Base-by-base conservation (phyloP, 2,797 vertebrate genomes). In the Eulemur albifrons region DNA sequence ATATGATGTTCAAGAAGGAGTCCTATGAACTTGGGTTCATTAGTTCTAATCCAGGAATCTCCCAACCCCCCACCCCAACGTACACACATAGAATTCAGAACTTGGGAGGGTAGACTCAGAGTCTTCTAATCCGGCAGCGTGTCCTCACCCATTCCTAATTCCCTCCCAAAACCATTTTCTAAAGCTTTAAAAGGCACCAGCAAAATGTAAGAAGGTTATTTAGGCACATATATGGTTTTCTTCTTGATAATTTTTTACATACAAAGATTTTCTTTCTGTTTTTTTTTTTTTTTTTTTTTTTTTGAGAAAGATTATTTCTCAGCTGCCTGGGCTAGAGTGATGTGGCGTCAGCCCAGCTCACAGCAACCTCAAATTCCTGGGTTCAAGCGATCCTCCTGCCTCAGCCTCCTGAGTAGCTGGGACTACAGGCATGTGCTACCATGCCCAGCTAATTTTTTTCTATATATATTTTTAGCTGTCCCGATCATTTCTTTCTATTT, bases 1-100 rank as follows among this genome's bases (percentile, higher is more conserved):
- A 32, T 20, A 77, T 40, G 89, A 96, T 80, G 94, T 90, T 96
- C 45, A 65, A 91, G 96, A 93, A 81, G 59, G 54, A 87, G 72
- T n/a, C 70, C 30, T 94, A 75, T 40, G 77, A 89, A 93, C 72
- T 79, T 73, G 75, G 50, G 27, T 52, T 92, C 45, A 20, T 94
- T 89, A 35, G 61, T 87, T 96, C 76, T 88, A 93, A 83, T 69
- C 67, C 90, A 67, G 69, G 76, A 96, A 93, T 70, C 73, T 38
- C n/a, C 8, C 38, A 38, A 21, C 50, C n/a, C 69, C 27, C 61
- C 17, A 13, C 43, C 52, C 30, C 17, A 14, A 43, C 0, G 12
- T 17, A 21, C 43, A n/a, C n/a, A n/a, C 35, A 67, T 1, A 27
- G 61, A 85, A 90, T 11, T 45, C 54, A 81, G 67, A 76, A 75